Percentiles rank a stretch among this genome's conserved stretches.
phyloP scores from a whole-genome alignment of 2,797 vertebrate genomes.

The Trachurus trachurus region DNA sequence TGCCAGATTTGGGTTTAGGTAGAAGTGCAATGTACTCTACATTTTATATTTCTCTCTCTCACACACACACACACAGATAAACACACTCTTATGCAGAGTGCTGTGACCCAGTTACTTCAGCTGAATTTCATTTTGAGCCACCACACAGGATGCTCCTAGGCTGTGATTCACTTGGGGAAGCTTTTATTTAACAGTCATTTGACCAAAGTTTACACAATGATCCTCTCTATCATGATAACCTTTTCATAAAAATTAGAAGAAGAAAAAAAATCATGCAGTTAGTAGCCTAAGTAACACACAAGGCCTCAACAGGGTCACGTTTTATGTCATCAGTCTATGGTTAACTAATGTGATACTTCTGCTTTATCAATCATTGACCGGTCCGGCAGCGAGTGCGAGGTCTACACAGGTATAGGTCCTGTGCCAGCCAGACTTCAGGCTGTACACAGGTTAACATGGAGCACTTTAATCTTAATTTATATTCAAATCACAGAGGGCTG shows the following conservation, averaged over 20 bases:
- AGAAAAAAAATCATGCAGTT: too few species aligned
- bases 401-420: not conserved
- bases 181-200: conserved; percentile 6
- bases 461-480: not conserved
- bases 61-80: not conserved
- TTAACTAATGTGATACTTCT: conserved; percentile 28
- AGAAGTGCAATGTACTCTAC: not conserved
- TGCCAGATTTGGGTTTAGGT: not conserved
- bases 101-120: conserved; percentile 1
- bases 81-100: not conserved
- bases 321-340: not conserved
- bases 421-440: too few species aligned
- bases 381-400: conserved; percentile 27
- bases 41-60: not conserved
- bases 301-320: not conserved
- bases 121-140: conserved; percentile 13
- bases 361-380: conserved; percentile 64
- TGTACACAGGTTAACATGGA: not conserved
- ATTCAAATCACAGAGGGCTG: not conserved
- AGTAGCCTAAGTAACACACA: not conserved
- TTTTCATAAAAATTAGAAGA: not conserved
- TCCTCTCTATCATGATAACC: not conserved
- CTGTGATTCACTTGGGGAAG: conserved; percentile 5
- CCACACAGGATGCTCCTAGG: conserved; percentile 27
- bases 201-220: not conserved